phyloP scores from a whole-genome alignment of 1,140 invertebrate species.

The Hormaphis cornu region DNA sequence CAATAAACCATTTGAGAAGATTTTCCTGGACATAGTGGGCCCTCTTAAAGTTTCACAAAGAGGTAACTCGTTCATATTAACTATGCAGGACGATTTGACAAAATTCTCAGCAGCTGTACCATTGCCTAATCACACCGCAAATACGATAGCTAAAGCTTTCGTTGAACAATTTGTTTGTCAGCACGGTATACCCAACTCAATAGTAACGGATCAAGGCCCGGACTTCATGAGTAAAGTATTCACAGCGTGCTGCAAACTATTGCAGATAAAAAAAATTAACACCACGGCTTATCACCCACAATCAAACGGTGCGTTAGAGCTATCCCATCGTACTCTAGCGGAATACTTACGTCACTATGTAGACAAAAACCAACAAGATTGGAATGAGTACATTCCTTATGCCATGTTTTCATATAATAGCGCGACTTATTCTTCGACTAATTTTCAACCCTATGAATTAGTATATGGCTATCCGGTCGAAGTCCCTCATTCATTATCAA shows the following conservation, averaged over 20 bases:
- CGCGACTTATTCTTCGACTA: constrained; percentile 39
- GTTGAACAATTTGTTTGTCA: neutral
- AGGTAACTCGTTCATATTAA: neutral
- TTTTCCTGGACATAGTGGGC: neutral
- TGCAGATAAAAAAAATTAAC: constrained; percentile 13
- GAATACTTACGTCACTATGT: constrained; percentile 31
- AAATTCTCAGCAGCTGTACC: neutral
- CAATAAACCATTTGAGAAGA: too few species aligned
- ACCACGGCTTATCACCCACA: constrained; percentile 43
- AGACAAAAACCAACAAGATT: constrained; percentile 34
- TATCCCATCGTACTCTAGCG: constrained; percentile 1
- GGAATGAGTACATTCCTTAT: constrained; percentile 35
- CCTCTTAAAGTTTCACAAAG: neutral
- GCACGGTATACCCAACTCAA: neutral
- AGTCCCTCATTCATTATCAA: neutral
- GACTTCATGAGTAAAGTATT: neutral
- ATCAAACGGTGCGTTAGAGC: constrained; percentile 38
- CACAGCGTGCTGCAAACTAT: constrained; percentile 37
- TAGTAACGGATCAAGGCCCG: neutral
- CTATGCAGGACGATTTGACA: neutral
- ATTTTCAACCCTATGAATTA: constrained; percentile 40
- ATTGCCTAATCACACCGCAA: neutral
- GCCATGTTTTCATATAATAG: constrained; percentile 23
- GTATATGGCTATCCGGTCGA: neutral
- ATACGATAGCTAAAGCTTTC: neutral